phyloP scores from a whole-genome alignment of 2,888 invertebrate species.

The Nematopogon swammerdamellus region DNA sequence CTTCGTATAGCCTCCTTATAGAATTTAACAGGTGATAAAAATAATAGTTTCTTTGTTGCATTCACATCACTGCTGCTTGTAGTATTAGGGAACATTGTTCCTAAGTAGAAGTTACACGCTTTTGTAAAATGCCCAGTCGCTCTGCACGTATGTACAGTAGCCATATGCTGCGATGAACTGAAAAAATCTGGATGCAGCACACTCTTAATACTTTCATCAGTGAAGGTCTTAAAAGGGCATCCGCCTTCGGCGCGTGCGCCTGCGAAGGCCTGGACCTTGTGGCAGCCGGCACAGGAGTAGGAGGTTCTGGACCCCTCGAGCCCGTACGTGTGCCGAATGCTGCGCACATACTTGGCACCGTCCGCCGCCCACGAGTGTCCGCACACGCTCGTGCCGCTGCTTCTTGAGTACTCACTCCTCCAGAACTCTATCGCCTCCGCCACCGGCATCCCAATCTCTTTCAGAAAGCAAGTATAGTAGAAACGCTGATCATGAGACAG shows the following conservation, averaged over 20 bases:
- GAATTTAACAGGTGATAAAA: neutral
- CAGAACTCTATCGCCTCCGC: constrained; percentile 64
- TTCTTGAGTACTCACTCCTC: constrained; percentile 60
- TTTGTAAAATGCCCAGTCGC: neutral
- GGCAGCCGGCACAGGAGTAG: constrained; percentile 60
- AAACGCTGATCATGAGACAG: constrained; percentile 63
- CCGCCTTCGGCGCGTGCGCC: constrained; percentile 55
- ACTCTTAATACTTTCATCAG: constrained; percentile 27
- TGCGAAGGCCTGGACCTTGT: constrained; percentile 52
- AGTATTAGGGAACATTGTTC: neutral
- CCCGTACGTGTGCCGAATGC: constrained; percentile 70
- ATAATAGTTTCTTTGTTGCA: neutral
- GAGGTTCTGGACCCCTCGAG: constrained; percentile 63
- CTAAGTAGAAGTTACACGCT: neutral
- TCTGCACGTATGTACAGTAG: neutral
- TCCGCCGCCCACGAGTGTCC: constrained; percentile 63
- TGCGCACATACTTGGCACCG: constrained; percentile 61
- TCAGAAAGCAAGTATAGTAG: constrained; percentile 66
- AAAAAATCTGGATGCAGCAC: neutral
- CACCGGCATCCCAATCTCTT: constrained; percentile 66
- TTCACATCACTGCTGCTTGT: too few species aligned
- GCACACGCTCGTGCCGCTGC: constrained; percentile 42
- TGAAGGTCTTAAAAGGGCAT: constrained; percentile 62
- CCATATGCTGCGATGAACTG: neutral
- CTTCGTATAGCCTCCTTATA: neutral